These are phyloP conservation scores for Sinocyclocheilus maitianheensis DNA, from an alignment of 2,113 vertebrate genomes.

Conservation along the genomic window DNA sequence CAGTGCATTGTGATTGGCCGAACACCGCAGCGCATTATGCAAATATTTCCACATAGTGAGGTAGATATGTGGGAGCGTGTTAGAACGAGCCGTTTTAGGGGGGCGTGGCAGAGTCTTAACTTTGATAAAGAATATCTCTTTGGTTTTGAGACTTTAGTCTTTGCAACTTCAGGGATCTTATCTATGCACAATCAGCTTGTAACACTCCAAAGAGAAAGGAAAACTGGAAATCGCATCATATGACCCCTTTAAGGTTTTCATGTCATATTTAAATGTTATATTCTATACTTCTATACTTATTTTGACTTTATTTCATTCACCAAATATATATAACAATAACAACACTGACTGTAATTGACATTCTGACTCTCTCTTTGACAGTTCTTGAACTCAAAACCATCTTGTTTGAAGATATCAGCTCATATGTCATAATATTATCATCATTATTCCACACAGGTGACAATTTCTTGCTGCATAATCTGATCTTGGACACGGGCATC, in stretches of 20 bases:
- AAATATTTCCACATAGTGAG: no score
- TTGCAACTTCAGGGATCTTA: no score
- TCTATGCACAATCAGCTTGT: no score
- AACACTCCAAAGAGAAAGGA: no score
- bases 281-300: background rate
- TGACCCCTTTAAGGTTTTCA: background rate
- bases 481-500: constrained; percentile 96
- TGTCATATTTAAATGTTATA: background rate
- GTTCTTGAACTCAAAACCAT: background rate
- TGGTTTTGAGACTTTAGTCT: no score
- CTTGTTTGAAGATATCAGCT: constrained; percentile 1
- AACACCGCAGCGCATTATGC: no score
- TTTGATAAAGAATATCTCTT: no score
- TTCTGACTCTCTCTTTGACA: background rate
- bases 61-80: no score
- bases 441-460: constrained; percentile 76
- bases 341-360: background rate
- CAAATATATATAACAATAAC: background rate
- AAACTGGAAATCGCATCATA: no score
- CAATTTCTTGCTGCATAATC: constrained; percentile 94
- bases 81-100: no score
- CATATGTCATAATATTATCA: background rate
- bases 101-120: no score
- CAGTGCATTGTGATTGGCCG: no score
- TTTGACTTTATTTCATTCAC: background rate